Percentiles rank a stretch among this genome's conserved stretches.
Evolutionary conservation across 2,888 invertebrate species (phyloP).

Genomic region (Phania funesta): DNA sequence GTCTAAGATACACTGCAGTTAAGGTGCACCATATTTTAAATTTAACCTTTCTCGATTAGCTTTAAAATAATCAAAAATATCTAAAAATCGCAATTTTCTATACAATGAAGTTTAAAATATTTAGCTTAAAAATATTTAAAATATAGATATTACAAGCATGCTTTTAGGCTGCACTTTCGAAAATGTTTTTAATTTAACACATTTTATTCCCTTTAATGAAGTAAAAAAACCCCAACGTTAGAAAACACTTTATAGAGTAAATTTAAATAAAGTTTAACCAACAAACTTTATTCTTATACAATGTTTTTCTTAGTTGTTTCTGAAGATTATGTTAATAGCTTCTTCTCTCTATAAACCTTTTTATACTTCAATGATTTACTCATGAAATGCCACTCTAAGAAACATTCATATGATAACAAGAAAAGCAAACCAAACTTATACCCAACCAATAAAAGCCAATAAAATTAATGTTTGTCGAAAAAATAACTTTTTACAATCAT

Average conservation of each 20-base stretch:
- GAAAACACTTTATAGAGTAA: conserved; percentile 22
- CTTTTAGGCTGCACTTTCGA: background rate
- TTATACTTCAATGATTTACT: conserved; percentile 60
- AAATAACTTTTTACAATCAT: background rate
- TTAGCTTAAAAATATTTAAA: background rate
- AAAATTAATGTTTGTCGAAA: conserved; percentile 13
- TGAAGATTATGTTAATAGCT: conserved; percentile 20
- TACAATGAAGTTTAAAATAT: background rate
- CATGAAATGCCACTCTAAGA: conserved; percentile 16
- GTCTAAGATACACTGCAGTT: too few relatives aligned
- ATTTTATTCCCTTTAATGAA: too few relatives aligned
- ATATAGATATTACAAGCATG: background rate
- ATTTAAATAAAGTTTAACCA: conserved; percentile 46
- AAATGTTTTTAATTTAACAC: too few relatives aligned
- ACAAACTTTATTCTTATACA: conserved; percentile 24
- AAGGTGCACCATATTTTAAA: too few relatives aligned
- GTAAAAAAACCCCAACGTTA: background rate
- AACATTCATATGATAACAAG: conserved; percentile 13
- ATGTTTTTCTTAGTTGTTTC: background rate
- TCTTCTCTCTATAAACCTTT: conserved; percentile 57
- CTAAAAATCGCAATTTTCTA: too few relatives aligned
- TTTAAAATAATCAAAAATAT: too few relatives aligned
- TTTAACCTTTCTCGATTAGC: too few relatives aligned
- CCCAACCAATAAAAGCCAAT: conserved; percentile 44
- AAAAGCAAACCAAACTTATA: conserved; percentile 10